Conservation (phyloP, 2,888 invertebrate genomes). For the Myopa tessellatipennis region DNA sequence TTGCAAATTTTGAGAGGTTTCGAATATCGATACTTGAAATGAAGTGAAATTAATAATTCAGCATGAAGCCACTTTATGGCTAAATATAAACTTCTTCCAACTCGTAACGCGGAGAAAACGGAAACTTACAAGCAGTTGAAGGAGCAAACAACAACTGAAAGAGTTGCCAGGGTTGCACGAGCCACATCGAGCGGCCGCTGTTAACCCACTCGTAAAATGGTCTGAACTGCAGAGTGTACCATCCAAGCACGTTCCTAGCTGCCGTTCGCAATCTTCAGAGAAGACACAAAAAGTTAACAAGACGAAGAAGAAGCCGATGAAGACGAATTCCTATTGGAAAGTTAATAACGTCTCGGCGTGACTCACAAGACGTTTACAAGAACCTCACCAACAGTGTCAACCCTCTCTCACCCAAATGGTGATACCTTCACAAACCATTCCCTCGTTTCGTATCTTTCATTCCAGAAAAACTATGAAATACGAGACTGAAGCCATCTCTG, state of each 20-base stretch:
- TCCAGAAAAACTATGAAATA: too few relatives aligned
- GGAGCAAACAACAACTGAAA: not conserved
- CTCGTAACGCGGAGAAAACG: not conserved
- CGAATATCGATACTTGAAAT: not conserved
- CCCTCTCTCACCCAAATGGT: too few relatives aligned
- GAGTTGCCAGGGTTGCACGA: not conserved
- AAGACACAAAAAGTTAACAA: not conserved
- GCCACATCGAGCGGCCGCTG: not conserved
- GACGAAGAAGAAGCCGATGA: too few relatives aligned
- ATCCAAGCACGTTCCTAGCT: not conserved
- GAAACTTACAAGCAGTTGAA: too few relatives aligned
- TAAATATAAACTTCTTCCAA: not conserved
- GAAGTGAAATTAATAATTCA: constrained; percentile 28
- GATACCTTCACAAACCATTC: too few relatives aligned
- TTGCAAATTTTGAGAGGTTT: not conserved
- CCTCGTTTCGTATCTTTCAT: too few relatives aligned
- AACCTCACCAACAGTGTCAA: too few relatives aligned
- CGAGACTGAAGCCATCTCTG: too few relatives aligned
- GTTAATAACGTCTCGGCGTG: constrained; percentile 10
- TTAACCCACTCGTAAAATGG: not conserved
- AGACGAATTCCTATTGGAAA: constrained; percentile 3
- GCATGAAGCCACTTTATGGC: constrained; percentile 12
- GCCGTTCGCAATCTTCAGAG: constrained; percentile 12
- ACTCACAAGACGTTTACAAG: not conserved
- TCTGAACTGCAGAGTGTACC: not conserved